Percentiles rank a stretch among this genome's conserved stretches.
Evolutionary conservation across 1,140 invertebrate genomes (phyloP).

Genomic region (Drosophila neocordata): DNA sequence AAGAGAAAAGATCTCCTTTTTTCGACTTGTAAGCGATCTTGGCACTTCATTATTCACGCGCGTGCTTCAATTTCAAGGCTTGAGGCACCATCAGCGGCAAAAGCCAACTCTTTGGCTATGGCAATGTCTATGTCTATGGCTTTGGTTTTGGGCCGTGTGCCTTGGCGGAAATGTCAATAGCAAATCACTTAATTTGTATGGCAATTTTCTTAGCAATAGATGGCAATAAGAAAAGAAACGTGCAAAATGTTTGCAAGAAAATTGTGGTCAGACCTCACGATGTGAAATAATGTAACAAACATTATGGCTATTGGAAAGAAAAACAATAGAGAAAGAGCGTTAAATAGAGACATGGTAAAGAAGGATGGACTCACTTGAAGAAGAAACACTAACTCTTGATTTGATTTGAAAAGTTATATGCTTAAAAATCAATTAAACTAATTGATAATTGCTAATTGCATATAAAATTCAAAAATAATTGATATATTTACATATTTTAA

Average conservation of each 20-base stretch:
- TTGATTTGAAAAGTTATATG: not conserved
- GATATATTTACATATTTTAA: too few species aligned
- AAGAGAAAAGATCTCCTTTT: conserved; percentile 4
- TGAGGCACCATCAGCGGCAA: conserved; percentile 20
- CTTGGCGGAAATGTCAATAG: conserved; percentile 79
- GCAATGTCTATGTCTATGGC: conserved; percentile 10
- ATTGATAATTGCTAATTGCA: too few species aligned
- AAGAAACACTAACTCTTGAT: not conserved
- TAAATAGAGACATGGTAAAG: not conserved
- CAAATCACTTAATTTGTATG: conserved; percentile 82
- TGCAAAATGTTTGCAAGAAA: conserved; percentile 45
- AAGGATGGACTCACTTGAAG: not conserved
- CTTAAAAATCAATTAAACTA: too few species aligned
- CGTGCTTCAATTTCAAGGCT: conserved; percentile 73
- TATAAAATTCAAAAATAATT: too few species aligned
- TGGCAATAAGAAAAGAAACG: conserved; percentile 53
- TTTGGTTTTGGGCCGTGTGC: conserved; percentile 17
- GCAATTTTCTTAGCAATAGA: conserved; percentile 65
- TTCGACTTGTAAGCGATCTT: conserved; percentile 74
- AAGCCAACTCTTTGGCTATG: conserved; percentile 4
- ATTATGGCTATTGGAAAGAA: conserved; percentile 41
- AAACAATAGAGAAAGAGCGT: not conserved
- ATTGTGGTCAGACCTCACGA: conserved; percentile 59
- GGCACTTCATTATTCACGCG: conserved; percentile 82
- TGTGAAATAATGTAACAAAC: conserved; percentile 72